Evolutionary conservation across 1,140 invertebrate species (phyloP), one percentile per base, ranked within the genome.

Genomic region (Trachymyrmex cornetzi): DNA sequence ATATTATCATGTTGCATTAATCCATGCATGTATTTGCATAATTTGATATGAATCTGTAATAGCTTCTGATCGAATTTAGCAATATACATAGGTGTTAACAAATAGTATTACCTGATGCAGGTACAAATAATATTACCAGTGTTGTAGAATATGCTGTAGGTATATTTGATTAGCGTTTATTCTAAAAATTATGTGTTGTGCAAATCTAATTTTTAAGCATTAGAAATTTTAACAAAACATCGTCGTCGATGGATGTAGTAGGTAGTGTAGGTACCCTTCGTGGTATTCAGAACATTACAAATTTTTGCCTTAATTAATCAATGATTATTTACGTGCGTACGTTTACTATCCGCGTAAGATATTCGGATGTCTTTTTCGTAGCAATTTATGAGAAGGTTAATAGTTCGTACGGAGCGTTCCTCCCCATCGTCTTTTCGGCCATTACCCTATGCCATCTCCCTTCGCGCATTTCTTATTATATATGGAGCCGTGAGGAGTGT

Each of bases 361-460:
- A 81, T 19, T 27, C 6, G 50, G 38, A 44, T 22, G 27, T 48
- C 7, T 44, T 59, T 72, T 61, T 82, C 11, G 48, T 14, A 44
- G 67, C 38, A 30, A 61, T 61, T 50, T 30, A 14, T 5, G 55
- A 72, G 24, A 74, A 22, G 24, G 53, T 74, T 61, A 74, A 74
- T 38, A 34, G 22, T 44, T 82, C 24, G 34, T 30, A 19, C 22
- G 55, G 67, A 38, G 19, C 61, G 38, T 61, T 48, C 19, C 67
- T 74, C 19, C n/a, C 12, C 14, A 22, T 66, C 48, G 11, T 77
- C 82, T 85, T 85, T 77, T 77, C 34, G 59, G 22, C 61, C 61
- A 61, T 27, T 55, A 50, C 50, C 81, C 55, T 44, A 57, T 57
- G 81, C 44, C 69, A 14, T 34, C 27, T 66, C 2, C 66, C 16